Base-by-base conservation (phyloP, 2,113 vertebrate genomes). In the Polyodon spathula region DNA sequence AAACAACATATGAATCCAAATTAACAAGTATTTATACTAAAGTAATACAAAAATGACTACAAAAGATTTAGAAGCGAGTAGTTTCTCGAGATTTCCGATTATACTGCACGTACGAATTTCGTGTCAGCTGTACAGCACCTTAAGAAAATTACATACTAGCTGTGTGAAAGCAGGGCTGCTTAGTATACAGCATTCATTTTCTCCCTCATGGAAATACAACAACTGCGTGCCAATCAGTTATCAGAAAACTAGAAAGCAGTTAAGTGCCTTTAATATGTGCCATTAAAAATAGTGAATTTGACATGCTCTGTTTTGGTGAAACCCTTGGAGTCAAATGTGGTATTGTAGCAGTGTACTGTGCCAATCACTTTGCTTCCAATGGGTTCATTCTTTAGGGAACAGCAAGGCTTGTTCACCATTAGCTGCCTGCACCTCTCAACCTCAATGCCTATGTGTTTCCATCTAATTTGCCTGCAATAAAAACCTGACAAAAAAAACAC, bases 171-270 rank as follows among this genome's bases (percentile, higher is more conserved):
- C 39, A 11, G 16, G 11, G 66, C 50, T 16, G 46, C 11, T 17
- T 37, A 12, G 44, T 59, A 17, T 64, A 43, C 61, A 66, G 59
- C 64, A 66, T 66, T 48, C 53, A 1, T 15, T 12, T 12, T 4
- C 17, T 16, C 44, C 52, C 53, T 3, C 27, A 59, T 50, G 37
- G 27, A 7, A 8, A 56, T 14, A 12, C 48, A 14, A 37, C 51
- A 43, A 44, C 58, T 27, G 63, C 12, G 15, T 42, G 57, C 60
- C 56, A 60, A 48, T 51, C 54, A 37, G 56, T 65, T 65, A 73
- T 66, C 66, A 68, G 69, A 44, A 65, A 59, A 41, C 60, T 46
- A 59, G 46, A 62, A 40, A 61, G 63, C 59, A 64, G 16, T 60
- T 17, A 40, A 51, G 44, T 51, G 58, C 66, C 59, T 44, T 60